Base-by-base conservation (phyloP, 2,888 invertebrate species). In the Beris morrisii region DNA sequence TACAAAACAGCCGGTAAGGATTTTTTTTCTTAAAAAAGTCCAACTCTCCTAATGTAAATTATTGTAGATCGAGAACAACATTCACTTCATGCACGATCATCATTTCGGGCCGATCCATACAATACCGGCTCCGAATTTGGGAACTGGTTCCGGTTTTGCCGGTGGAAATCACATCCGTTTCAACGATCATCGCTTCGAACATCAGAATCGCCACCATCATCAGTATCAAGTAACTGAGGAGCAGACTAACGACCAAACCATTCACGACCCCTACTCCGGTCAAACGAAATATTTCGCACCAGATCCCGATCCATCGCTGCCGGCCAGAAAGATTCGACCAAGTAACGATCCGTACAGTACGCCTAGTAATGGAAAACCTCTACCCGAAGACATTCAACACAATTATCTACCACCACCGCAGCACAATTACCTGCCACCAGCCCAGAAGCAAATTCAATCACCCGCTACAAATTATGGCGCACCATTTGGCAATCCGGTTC, bases 81-180 rank as follows among this genome's bases (percentile, higher is more conserved):
- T 74, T 67, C 77, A 76, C 87, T 92, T 95, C 84, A 93, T 93
- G 73, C 92, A 93, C 83, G 94, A 94, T 83, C 38, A 50, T 22
- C 93, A 94, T 83, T 94, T 86, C 75, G 91, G 90, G 72, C 92
- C 92, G 3, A 92, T 93, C 76, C 92, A 92, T 79, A 92, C 92
- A 9, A 91, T 93, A 71, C 92, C 92, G 75, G 92, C 93, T 30
- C 93, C 93, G 7, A 92, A 92, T 82, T 82, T 93, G 48, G 48
- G 75, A 54, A 75, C 76, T 68, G 76, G 77, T 66, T n/a, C 61
- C 9, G 52, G 46, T 4, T 61, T 38, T 12, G 6, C 28, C 11
- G 6, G 11, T 22, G 50, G 32, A 31, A 79, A 79, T 70, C 78
- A 79, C 66, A 71, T 78, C 53, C 77, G 74, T 63, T 71, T 72